Evolutionary conservation across 2,888 invertebrate genomes (phyloP), one percentile per base, ranked within the genome.

Genomic region (Napeogenes inachia): DNA sequence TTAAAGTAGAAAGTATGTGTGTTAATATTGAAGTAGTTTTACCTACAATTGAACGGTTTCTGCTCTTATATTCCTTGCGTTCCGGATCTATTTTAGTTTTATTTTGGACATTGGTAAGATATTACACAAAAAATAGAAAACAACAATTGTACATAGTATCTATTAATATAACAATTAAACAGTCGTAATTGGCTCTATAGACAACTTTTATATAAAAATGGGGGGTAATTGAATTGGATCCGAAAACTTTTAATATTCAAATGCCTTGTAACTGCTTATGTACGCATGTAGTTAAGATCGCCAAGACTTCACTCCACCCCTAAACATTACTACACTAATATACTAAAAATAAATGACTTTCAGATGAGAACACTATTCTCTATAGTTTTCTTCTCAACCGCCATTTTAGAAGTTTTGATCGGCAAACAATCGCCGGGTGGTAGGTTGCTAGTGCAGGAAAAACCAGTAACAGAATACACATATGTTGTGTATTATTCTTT

Each of bases 91-190:
- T 71, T 0, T 4, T 75, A 0, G 71, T 77, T 13, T 64, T 76
- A 1, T 0, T 70, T 10, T 84, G 82, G 82, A 81, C 77, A 10
- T 4, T 72, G 65, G 84, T 84, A 69, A 74, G 74, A 66, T 13
- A 12, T 8, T 42, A 42, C 42, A 42, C 10, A 8, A 42, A 6
- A 42, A 10, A 3, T 3, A 42, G 8, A 42, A 12, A 42, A 42
- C 5, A 42, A 42, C 10, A 3, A 35, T 35, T 5, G 6, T 5
- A 35, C 4, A 35, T 35, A 35, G 35, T 35, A 35, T 4, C 4
- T 35, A 35, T 35, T 35, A 5, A 35, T 35, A 21, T 21, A 21
- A 21, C 21, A 21, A 21, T 21, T 21, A 21, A 21, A 21, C 21
- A 5, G 35, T 35, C 4, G 6, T 35, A 35, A 35, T 2, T 35